phyloP scores from a whole-genome alignment of 2,797 vertebrate genomes.

The Fratercula arctica region DNA sequence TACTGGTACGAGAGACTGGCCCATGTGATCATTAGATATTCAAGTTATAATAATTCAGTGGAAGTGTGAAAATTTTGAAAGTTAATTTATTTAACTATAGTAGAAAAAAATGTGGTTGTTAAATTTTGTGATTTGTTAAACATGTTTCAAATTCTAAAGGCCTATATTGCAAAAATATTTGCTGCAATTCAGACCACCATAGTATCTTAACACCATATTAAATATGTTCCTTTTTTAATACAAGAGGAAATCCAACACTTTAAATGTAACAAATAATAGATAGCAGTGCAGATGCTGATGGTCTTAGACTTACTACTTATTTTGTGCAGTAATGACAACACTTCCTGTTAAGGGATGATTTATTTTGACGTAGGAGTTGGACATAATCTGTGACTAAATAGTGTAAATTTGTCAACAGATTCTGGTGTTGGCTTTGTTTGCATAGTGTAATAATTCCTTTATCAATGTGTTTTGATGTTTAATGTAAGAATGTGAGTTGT shows the following conservation, averaged over 20 bases:
- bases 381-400: conserved; percentile 35
- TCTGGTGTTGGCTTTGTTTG: background rate
- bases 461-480: background rate
- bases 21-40: background rate
- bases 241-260: background rate
- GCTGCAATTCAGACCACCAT: conserved; percentile 16
- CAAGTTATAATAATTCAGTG: background rate
- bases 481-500: background rate
- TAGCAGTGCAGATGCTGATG: conserved; percentile 23
- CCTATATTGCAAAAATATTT: background rate
- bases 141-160: background rate
- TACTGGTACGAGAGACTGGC: background rate
- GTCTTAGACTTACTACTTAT: conserved; percentile 27
- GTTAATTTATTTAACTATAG: background rate
- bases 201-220: background rate
- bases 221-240: conserved; percentile 30
- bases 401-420: conserved; percentile 36
- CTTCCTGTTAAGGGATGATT: conserved; percentile 4
- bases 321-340: conserved; percentile 22
- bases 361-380: conserved; percentile 37
- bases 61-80: background rate
- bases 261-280: conserved; percentile 21
- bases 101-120: background rate
- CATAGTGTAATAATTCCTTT: background rate
- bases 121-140: background rate